These are phyloP conservation scores for Ptychodera flava DNA, from an alignment of 35 echinoderm and acorn worm genomes.

Conservation along the genomic window DNA sequence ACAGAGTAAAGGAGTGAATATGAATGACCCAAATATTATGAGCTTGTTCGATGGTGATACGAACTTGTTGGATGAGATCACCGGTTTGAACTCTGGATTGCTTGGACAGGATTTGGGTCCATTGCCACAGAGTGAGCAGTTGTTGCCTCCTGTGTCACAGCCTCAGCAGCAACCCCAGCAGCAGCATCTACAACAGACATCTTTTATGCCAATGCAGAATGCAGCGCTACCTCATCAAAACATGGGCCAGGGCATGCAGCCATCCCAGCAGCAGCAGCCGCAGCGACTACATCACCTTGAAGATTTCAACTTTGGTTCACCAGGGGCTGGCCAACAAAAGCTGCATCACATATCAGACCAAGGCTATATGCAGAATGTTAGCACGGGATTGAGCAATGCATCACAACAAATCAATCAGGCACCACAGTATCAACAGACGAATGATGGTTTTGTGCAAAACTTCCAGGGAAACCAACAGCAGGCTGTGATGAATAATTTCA, in stretches of 20 bases:
- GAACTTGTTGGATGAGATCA: neutral
- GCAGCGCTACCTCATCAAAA: neutral
- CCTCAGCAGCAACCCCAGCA: neutral
- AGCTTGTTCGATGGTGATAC: neutral
- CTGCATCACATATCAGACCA: neutral
- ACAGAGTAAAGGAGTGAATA: neutral
- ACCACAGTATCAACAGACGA: neutral
- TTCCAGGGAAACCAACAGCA: neutral
- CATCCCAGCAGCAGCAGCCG: neutral
- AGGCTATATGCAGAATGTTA: neutral
- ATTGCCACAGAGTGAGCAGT: neutral
- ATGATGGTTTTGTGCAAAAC: neutral
- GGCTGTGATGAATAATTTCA: neutral
- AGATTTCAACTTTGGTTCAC: neutral
- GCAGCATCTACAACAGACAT: neutral
- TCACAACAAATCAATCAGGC: neutral
- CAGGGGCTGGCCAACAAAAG: neutral
- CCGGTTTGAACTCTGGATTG: neutral
- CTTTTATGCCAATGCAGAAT: neutral
- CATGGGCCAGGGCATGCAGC: neutral
- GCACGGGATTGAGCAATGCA: neutral
- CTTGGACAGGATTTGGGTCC: neutral
- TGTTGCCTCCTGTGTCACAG: neutral
- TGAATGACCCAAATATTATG: neutral
- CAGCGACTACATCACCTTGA: neutral